A percentile compares a stretch with the other conserved stretches of the same genome.
phyloP scores from a whole-genome alignment of 2,113 vertebrate species.

The Ctenomys sociabilis region DNA sequence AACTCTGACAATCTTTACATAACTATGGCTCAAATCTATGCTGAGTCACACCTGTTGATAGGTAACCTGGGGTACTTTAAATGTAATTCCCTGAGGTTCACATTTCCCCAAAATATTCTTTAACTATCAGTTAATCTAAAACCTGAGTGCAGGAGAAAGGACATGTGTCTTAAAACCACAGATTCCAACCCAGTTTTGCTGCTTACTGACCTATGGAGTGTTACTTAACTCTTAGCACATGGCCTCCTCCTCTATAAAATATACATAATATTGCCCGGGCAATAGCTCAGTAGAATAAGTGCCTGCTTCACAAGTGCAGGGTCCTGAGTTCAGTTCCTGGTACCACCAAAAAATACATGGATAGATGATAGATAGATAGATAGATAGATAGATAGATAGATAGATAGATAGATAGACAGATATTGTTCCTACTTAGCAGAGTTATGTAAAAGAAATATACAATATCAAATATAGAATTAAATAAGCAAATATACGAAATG shows the following conservation, averaged over 20 bases:
- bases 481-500: background rate
- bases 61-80: background rate
- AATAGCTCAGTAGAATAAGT: too few relatives aligned
- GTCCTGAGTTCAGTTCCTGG: too few relatives aligned
- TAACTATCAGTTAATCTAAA: conserved; percentile 48
- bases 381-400: too few relatives aligned
- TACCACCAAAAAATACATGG: too few relatives aligned
- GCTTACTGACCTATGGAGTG: background rate
- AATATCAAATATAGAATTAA: conserved; percentile 8
- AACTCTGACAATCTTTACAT: conserved; percentile 42
- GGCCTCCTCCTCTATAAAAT: background rate
- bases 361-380: too few relatives aligned
- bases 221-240: background rate
- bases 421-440: background rate
- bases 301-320: too few relatives aligned
- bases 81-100: background rate
- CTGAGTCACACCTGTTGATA: conserved; percentile 32
- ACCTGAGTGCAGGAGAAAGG: background rate
- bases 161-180: background rate
- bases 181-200: background rate
- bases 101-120: background rate
- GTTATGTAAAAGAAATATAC: conserved; percentile 13
- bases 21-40: background rate
- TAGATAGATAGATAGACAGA: background rate
- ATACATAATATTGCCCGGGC: background rate